These are phyloP conservation scores for Epizoanthus scotinus DNA, from an alignment of 92 coral and sea anemone species.

Conservation along the genomic window DNA sequence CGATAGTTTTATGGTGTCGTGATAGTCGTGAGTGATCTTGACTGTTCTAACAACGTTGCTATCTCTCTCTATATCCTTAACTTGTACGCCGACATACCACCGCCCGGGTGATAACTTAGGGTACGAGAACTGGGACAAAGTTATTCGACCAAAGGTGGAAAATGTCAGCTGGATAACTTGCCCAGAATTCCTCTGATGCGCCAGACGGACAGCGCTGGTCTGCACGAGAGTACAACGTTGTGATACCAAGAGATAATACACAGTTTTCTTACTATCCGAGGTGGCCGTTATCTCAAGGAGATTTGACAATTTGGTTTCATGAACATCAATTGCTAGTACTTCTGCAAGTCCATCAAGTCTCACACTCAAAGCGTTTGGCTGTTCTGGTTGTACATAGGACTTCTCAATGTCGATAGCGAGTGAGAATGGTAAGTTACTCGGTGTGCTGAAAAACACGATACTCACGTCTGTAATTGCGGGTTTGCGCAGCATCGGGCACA, in stretches of 20 bases:
- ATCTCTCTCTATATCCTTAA: slow-evolving; percentile 28
- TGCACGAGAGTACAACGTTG: slow-evolving; percentile 58
- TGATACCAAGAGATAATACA: slow-evolving; percentile 70
- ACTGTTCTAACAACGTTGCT: slow-evolving; percentile 30
- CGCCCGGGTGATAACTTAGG: slow-evolving; percentile 75
- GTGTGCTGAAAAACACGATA: background rate
- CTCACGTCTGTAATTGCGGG: too few relatives aligned
- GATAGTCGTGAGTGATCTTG: slow-evolving; percentile 57
- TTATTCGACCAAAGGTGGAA: slow-evolving; percentile 80
- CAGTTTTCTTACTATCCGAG: slow-evolving; percentile 49
- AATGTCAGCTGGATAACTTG: slow-evolving; percentile 64
- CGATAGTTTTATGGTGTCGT: slow-evolving; percentile 42
- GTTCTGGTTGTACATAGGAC: slow-evolving; percentile 50
- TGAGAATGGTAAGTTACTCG: background rate
- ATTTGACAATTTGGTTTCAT: slow-evolving; percentile 42
- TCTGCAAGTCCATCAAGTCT: slow-evolving; percentile 16
- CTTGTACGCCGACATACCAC: slow-evolving; percentile 84
- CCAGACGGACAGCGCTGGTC: slow-evolving; percentile 44
- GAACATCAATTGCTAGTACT: slow-evolving; percentile 54
- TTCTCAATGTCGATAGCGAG: background rate
- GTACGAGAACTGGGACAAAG: slow-evolving; percentile 73
- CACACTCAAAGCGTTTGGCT: slow-evolving; percentile 46
- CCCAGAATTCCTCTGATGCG: slow-evolving; percentile 28
- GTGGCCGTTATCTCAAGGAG: slow-evolving; percentile 72
- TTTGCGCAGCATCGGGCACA: background rate